Conservation (phyloP, 1,140 invertebrate species). For the Potamilus streckersoni region DNA sequence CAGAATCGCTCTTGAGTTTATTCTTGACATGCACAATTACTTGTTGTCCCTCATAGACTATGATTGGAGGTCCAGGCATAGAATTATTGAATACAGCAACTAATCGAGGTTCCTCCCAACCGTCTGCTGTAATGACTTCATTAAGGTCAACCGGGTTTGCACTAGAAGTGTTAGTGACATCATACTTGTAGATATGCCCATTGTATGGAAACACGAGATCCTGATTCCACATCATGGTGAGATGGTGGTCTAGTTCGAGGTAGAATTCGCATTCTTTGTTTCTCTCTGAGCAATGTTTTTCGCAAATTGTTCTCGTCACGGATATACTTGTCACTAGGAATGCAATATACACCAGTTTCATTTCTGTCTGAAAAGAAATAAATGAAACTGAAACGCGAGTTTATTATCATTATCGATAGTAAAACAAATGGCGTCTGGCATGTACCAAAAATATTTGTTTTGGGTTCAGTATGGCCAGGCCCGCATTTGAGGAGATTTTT, state of each 20-base stretch:
- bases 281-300: constrained; percentile 20
- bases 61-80: constrained; percentile 64
- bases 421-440: no score
- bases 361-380: no score
- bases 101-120: constrained; percentile 38
- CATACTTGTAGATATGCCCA: constrained; percentile 48
- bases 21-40: constrained; percentile 88
- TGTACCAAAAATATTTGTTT: no score
- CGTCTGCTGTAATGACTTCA: constrained; percentile 55
- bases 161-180: constrained; percentile 37
- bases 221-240: constrained; percentile 51
- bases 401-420: no score
- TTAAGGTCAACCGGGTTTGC: constrained; percentile 35
- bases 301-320: no score
- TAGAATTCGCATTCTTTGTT: constrained; percentile 39
- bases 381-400: no score
- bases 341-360: no score
- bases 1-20: constrained; percentile 81
- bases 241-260: constrained; percentile 33
- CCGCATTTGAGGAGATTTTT: no score
- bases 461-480: no score
- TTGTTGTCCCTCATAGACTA: constrained; percentile 87
- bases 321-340: no score
- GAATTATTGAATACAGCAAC: constrained; percentile 49
- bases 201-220: constrained; percentile 36